Evolutionary conservation across 2,113 vertebrate genomes (phyloP), one percentile per base, ranked within the genome.

Genomic region (Myxocyprinus asiaticus): DNA sequence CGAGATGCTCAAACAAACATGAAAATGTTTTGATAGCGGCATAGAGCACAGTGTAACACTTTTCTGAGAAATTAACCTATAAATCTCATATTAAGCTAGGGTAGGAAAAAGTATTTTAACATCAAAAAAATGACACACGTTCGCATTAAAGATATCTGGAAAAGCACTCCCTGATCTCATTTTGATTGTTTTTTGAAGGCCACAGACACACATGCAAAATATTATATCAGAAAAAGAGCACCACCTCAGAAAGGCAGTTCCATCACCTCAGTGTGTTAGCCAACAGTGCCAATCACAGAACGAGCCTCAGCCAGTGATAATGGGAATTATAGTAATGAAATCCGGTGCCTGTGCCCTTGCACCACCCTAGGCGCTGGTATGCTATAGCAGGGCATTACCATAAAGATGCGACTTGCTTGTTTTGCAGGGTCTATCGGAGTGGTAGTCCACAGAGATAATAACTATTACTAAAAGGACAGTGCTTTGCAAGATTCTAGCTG

Each of bases 381-480:
- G 67, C 81, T 88, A 90, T 90, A 81, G 88, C 84, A 73, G 89
- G 88, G 88, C 91, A 94, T 94, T 91, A 94, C 92, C 96, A 95
- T 95, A 92, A 94, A 98, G 95, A 93, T 92, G 94, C 93, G 92
- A 96, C 95, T 95, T 95, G 96, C 94, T 95, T 94, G 94, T 96
- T 94, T 93, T 89, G 90, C 88, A 87, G 92, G 94, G 90, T 92
- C 90, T 88, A 93, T 94, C 93, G 91, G 91, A 92, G 71, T 95
- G 96, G 93, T 92, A 95, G 95, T 95, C 91, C 94, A 94, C 95
- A 96, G 94, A 98, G 95, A 97, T 97, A 98, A 98, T 98, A 97
- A 98, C 96, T 97, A 98, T 98, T 98, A 98, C 95, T 96, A 96
- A 96, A 76, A 97, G 96, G 95, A 96, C 95, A 96, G 94, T 94